Conservation (phyloP, 2,797 vertebrate species). For the Clarias laeviceps region DNA sequence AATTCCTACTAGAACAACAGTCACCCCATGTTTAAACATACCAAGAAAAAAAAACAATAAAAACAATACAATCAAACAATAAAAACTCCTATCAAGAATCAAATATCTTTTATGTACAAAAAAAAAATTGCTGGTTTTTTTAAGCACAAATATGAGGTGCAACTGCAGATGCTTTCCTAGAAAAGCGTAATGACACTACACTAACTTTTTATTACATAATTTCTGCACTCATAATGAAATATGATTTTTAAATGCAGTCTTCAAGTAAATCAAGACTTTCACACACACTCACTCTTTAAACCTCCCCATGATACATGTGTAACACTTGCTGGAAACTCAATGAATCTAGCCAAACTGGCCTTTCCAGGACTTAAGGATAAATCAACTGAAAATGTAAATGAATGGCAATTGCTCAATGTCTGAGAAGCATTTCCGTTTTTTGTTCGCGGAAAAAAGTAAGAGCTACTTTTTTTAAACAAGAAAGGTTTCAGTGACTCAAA, state of each 20-base stretch:
- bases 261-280: neutral
- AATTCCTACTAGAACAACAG: neutral
- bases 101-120: neutral
- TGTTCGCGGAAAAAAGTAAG: neutral
- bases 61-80: no score
- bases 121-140: neutral
- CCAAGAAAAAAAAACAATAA: neutral
- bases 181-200: neutral
- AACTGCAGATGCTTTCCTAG: neutral
- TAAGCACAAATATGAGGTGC: neutral
- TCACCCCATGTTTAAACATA: neutral
- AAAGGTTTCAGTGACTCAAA: neutral
- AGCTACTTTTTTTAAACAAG: neutral
- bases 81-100: neutral
- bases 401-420: neutral
- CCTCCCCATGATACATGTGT: constrained; percentile 31
- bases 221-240: no score
- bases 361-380: constrained; percentile 56
- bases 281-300: constrained; percentile 31
- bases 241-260: neutral
- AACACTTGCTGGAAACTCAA: constrained; percentile 40
- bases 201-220: neutral
- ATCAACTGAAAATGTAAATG: neutral
- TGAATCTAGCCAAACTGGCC: constrained; percentile 68
- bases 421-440: neutral